phyloP scores from a whole-genome alignment of 1,140 invertebrate species.

The Scaptomyza graminum region DNA sequence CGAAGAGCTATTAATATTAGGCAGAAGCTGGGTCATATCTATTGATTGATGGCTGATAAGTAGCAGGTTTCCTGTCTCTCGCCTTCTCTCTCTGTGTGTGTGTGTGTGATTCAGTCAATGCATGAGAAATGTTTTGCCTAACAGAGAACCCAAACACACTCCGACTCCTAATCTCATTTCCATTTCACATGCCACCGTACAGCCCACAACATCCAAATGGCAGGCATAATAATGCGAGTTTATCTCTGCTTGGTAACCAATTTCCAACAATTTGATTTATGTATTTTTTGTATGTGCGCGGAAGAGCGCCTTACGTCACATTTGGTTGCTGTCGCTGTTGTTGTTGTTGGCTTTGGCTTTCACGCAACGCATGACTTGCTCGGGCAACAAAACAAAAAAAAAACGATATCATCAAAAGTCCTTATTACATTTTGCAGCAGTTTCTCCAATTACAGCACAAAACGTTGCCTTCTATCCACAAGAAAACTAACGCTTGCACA shows the following conservation, averaged over 20 bases:
- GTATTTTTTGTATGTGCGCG: slow-evolving; percentile 72
- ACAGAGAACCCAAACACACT: not conserved
- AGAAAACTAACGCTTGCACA: not conserved
- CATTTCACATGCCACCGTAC: no score
- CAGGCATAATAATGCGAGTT: slow-evolving; percentile 78
- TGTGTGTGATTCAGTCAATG: slow-evolving; percentile 4
- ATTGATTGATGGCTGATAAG: slow-evolving; percentile 77
- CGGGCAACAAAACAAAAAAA: slow-evolving; percentile 16
- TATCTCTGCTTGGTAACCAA: slow-evolving; percentile 76
- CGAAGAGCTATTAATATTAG: slow-evolving; percentile 63
- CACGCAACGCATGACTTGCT: slow-evolving; percentile 42
- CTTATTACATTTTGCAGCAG: slow-evolving; percentile 66
- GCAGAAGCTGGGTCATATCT: slow-evolving; percentile 51
- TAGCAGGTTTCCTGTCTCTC: slow-evolving; percentile 27
- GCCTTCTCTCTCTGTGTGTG: not conserved
- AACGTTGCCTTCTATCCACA: slow-evolving; percentile 40
- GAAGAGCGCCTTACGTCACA: slow-evolving; percentile 12
- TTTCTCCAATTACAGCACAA: slow-evolving; percentile 61
- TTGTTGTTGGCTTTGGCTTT: slow-evolving; percentile 10
- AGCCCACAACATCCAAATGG: slow-evolving; percentile 36
- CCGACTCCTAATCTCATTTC: not conserved
- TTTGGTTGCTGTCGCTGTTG: slow-evolving; percentile 13
- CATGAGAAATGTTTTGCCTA: slow-evolving; percentile 34
- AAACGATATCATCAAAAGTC: slow-evolving; percentile 62
- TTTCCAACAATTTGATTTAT: slow-evolving; percentile 77